Percentiles rank a stretch among this genome's conserved stretches.
These are phyloP conservation scores for Meteorus cinctellus DNA, from an alignment of 2,888 invertebrate species.

Conservation along the genomic window DNA sequence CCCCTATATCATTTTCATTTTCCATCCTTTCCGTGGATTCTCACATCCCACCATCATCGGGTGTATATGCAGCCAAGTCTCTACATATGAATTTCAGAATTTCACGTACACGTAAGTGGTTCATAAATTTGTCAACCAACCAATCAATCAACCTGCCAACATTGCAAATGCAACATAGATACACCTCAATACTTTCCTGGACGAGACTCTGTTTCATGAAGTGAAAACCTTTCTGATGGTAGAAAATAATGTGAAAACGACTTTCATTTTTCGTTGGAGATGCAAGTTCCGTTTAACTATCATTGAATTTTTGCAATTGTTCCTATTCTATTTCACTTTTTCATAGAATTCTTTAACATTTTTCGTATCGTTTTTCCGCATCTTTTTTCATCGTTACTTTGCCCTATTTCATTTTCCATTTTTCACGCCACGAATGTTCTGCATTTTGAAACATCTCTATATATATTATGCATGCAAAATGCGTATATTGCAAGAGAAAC, in stretches of 20 bases:
- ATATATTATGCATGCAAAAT: slow-evolving; percentile 52
- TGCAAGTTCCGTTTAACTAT: slow-evolving; percentile 13
- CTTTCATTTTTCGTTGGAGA: slow-evolving; percentile 36
- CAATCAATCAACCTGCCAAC: slow-evolving; percentile 39
- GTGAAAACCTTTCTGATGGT: slow-evolving; percentile 52
- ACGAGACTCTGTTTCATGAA: slow-evolving; percentile 49
- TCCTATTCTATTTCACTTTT: slow-evolving; percentile 20
- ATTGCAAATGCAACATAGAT: not conserved
- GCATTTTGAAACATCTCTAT: slow-evolving; percentile 47
- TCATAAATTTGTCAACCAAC: slow-evolving; percentile 54
- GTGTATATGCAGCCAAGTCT: not conserved
- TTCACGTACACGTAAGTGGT: slow-evolving; percentile 52
- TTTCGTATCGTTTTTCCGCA: slow-evolving; percentile 29
- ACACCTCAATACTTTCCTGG: not conserved
- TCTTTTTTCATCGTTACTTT: slow-evolving; percentile 17
- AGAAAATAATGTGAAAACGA: slow-evolving; percentile 32
- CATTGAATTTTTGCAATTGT: slow-evolving; percentile 28
- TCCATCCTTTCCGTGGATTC: not conserved
- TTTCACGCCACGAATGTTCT: slow-evolving; percentile 48
- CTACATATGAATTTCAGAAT: slow-evolving; percentile 48
- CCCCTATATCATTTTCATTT: slow-evolving; percentile 15
- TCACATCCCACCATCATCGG: not conserved
- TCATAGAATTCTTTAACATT: not conserved
- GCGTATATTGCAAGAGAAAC: slow-evolving; percentile 48
- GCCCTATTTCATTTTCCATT: slow-evolving; percentile 51